A percentile compares a stretch with the other conserved stretches of the same genome.
These are phyloP conservation scores for Sussaba pulchella DNA, from an alignment of 2,888 invertebrate species.

Conservation along the genomic window DNA sequence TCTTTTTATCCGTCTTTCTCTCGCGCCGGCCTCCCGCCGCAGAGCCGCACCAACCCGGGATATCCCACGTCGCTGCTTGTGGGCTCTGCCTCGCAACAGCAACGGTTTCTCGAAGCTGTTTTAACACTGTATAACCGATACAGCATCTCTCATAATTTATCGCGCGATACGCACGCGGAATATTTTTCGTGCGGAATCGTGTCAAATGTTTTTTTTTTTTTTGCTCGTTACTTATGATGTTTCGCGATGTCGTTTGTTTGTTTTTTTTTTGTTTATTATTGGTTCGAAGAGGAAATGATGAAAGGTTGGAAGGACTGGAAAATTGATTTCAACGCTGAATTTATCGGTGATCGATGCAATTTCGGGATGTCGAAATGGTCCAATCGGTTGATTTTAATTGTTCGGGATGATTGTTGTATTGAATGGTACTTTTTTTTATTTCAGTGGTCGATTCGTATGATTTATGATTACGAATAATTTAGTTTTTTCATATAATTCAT, in stretches of 20 bases:
- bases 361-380: too few species aligned
- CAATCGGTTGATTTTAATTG: neutral
- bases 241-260: too few species aligned
- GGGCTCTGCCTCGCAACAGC: slow-evolving; percentile 74
- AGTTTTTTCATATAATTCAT: too few species aligned
- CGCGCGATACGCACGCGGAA: neutral
- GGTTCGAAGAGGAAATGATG: too few species aligned
- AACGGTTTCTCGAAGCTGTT: slow-evolving; percentile 69
- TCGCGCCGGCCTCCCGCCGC: slow-evolving; percentile 58
- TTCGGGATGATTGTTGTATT: too few species aligned
- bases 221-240: too few species aligned
- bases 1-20: slow-evolving; percentile 48
- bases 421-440: too few species aligned
- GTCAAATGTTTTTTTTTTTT: neutral
- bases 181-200: neutral
- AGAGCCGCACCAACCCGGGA: slow-evolving; percentile 50
- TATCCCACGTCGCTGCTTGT: slow-evolving; percentile 68
- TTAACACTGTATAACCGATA: slow-evolving; percentile 32
- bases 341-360: too few species aligned
- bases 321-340: too few species aligned
- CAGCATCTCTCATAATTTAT: slow-evolving; percentile 33
- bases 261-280: too few species aligned
- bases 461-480: neutral
- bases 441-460: neutral
- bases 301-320: too few species aligned